Percentiles rank a stretch among this genome's conserved stretches.
Evolutionary conservation across 2,113 vertebrate genomes (phyloP).

Genomic region (Heterocephalus glaber): DNA sequence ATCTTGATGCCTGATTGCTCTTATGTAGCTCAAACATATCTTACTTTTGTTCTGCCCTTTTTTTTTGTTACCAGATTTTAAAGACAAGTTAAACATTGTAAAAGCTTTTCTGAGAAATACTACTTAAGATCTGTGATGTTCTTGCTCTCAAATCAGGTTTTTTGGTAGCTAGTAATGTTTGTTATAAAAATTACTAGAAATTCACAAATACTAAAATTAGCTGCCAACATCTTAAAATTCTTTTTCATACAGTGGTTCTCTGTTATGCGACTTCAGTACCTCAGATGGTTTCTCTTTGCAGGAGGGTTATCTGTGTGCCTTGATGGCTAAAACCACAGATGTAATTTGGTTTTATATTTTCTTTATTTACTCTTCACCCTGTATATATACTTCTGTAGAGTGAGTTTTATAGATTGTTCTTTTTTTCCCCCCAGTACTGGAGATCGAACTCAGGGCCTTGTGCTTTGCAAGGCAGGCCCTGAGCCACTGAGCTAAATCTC

Average conservation of each 20-base stretch:
- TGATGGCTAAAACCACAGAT: slow-evolving; percentile 41
- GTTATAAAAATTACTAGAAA: not conserved
- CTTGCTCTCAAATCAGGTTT: not conserved
- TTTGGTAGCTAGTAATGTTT: not conserved
- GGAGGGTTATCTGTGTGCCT: slow-evolving; percentile 56
- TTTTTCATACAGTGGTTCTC: not conserved
- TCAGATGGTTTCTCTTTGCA: slow-evolving; percentile 12
- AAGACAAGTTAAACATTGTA: not conserved
- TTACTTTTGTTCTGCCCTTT: not conserved
- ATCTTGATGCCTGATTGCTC: not conserved
- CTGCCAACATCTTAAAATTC: accelerated
- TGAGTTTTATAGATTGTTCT: not conserved
- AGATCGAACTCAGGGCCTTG: too few species aligned
- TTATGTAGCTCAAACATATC: too few species aligned
- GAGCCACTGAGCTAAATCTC: too few species aligned
- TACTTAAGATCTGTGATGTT: not conserved
- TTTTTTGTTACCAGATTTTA: not conserved
- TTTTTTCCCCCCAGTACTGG: too few species aligned
- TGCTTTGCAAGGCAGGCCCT: too few species aligned
- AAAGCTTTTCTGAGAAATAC: not conserved
- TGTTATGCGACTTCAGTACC: not conserved
- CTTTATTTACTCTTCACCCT: accelerated
- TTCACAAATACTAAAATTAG: not conserved
- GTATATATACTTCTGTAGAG: accelerated
- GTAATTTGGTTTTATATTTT: not conserved